Evolutionary conservation across 2,113 vertebrate genomes (phyloP), one percentile per base, ranked within the genome.

Genomic region (Microtus pennsylvanicus): DNA sequence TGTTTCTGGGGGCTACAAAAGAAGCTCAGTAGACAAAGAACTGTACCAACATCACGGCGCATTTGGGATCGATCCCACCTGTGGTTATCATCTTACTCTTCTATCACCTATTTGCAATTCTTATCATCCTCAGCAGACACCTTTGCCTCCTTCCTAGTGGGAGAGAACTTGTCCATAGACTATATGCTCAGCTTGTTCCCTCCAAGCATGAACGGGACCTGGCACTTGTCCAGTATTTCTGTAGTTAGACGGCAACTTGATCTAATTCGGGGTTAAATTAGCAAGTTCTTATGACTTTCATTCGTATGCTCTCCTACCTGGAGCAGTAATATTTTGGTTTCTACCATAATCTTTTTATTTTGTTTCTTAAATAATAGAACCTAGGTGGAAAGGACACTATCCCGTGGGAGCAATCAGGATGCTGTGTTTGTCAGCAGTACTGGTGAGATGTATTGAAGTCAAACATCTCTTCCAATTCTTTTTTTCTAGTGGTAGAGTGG

Each of bases 341-440:
- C 26, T 2, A 81, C 28, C 7, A 81, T 45, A 45, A 74, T 63
- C 1, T 67, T 78, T 72, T 65, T 5, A 63, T 77, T 78, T 87
- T 74, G 14, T 86, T 90, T 90, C 55, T 91, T 52, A n/a, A 81
- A 55, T 67, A 74, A 33, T 91, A 70, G 78, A 63, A 89, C 5
- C 3, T 52, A 22, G 21, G 0, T n/a, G 3, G 10, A 38, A 86
- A 94, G 47, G 69, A 13, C 24, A 30, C 11, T 28, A 26, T 50
- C 80, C 26, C 4, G 7, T 1, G 1, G 30, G n/a, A 88, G 17
- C 12, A 9, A 35, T 45, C 22, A 89, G 63, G 42, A 69, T 78
- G 58, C n/a, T 85, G 1, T 26, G 22, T 35, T 50, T 45, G 38
- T 61, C 50, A 45, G 28, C 0, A 2, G 33, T 24, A 28, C 17